Percentiles rank a stretch among this genome's conserved stretches.
phyloP scores from a whole-genome alignment of 2,888 invertebrate genomes.

The Aleiodes leptofemur region DNA sequence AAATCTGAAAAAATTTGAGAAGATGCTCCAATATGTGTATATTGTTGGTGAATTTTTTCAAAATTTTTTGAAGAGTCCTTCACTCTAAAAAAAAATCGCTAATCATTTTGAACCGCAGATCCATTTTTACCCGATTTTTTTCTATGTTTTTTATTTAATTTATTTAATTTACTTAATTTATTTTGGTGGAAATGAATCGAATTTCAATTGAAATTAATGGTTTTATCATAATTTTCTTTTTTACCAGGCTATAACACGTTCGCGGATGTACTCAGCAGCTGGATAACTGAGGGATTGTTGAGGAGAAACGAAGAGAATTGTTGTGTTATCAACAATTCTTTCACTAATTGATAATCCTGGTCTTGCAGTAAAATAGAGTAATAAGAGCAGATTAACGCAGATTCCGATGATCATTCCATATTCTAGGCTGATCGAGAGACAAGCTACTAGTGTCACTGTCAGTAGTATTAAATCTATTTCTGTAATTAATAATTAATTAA shows the following conservation, averaged over 20 bases:
- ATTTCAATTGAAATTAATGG: too few species aligned
- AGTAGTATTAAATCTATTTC: conserved; percentile 84
- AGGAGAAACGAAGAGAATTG: conserved; percentile 65
- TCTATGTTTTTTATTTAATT: too few species aligned
- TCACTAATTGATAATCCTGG: conserved; percentile 80
- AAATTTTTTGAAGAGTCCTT: too few species aligned
- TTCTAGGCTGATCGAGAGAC: conserved; percentile 83
- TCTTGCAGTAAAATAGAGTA: conserved; percentile 82
- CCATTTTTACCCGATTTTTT: too few species aligned
- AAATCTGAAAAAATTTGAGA: too few species aligned
- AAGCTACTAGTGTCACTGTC: conserved; percentile 81
- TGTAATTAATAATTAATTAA: conserved; percentile 69
- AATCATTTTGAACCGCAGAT: too few species aligned
- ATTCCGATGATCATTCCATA: conserved; percentile 81
- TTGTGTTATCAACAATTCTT: conserved; percentile 76
- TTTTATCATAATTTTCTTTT: not conserved
- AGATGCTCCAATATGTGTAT: too few species aligned
- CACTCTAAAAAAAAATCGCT: too few species aligned
- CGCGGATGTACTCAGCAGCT: conserved; percentile 78
- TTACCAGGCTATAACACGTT: conserved; percentile 71
- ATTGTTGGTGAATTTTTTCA: too few species aligned
- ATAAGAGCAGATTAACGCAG: conserved; percentile 79
- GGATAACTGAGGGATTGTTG: conserved; percentile 77
- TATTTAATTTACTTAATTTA: too few species aligned
- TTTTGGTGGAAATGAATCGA: too few species aligned